Evolutionary conservation across 2,888 invertebrate species (phyloP), one percentile per base, ranked within the genome.

Genomic region (Leptinotarsa tumamoca): DNA sequence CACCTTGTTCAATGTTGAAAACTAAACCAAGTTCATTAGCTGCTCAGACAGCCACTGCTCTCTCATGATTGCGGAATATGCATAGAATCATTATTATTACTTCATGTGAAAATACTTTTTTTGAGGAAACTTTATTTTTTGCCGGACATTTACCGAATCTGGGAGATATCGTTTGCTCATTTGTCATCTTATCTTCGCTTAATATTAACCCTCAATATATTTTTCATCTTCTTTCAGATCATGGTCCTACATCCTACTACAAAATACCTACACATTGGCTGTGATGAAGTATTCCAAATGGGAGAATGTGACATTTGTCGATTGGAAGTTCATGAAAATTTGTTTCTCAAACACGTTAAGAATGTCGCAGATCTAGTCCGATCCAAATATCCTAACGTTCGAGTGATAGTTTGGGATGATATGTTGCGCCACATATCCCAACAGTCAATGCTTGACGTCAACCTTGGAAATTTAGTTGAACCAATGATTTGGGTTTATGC

Each of bases 401-500:
- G 90, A 18, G 90, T 93, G 1, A 91, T 95, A 74, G 92, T 95
- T 83, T 95, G 95, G 95, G 95, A 95, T 84, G 95, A 95, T 85
- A 95, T 95, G 94, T 87, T 95, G 73, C 88, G 95, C 1, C 92
- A 92, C 81, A 89, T 94, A 80, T 89, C 92, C 3, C 87, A 91
- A 67, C 90, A 91, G 77, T 90, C 90, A 77, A 89, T 94, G 87
- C 89, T 92, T 73, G 91, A 92, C 77, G 91, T 91, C 49, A 91
- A 91, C 61, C 89, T 95, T 18, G 93, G 93, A 0, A 89, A 90
- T 51, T 88, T 93, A 56, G 94, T 95, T 0, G 94, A 95, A 83
- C 94, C 94, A 0, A 94, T 95, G 94, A 92, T 95, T 23, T 95
- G 95, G 95, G 94, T 94, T 4, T 95, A 95, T 84, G 93, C 93